phyloP scores from a whole-genome alignment of 2,113 vertebrate genomes.

The Callopanchax toddi region DNA sequence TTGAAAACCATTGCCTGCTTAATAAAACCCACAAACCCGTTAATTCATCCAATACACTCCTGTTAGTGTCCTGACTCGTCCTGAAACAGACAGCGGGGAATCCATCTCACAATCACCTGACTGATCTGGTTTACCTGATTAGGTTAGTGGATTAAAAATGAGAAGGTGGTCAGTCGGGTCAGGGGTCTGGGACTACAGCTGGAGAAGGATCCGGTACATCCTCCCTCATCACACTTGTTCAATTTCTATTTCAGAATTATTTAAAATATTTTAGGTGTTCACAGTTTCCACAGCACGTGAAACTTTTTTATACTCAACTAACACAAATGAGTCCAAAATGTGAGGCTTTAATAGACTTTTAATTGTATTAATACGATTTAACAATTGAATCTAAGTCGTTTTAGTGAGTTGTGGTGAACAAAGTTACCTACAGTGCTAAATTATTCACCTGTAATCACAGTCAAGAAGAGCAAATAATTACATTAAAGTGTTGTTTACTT shows the following conservation, averaged over 20 bases:
- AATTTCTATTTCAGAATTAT: neutral
- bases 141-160: slow-evolving; percentile 43
- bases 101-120: slow-evolving; percentile 34
- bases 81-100: slow-evolving; percentile 23
- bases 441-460: neutral
- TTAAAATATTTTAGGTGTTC: neutral
- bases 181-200: slow-evolving; percentile 18
- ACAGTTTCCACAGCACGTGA: neutral
- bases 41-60: neutral
- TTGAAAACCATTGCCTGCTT: neutral
- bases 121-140: slow-evolving; percentile 54
- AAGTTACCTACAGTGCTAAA: neutral
- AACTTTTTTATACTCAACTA: too few relatives aligned
- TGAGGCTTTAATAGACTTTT: too few relatives aligned
- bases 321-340: too few relatives aligned
- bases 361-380: neutral
- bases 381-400: neutral
- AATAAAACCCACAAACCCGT: neutral
- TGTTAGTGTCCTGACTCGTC: slow-evolving; percentile 24
- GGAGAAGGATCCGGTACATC: neutral
- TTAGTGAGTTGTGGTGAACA: neutral
- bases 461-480: neutral
- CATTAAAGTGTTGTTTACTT: too few relatives aligned
- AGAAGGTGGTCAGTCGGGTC: slow-evolving; percentile 25
- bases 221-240: slow-evolving; percentile 1